These are phyloP conservation scores for Dromococcyx pavoninus DNA, from an alignment of 2,797 vertebrate species.

Conservation along the genomic window DNA sequence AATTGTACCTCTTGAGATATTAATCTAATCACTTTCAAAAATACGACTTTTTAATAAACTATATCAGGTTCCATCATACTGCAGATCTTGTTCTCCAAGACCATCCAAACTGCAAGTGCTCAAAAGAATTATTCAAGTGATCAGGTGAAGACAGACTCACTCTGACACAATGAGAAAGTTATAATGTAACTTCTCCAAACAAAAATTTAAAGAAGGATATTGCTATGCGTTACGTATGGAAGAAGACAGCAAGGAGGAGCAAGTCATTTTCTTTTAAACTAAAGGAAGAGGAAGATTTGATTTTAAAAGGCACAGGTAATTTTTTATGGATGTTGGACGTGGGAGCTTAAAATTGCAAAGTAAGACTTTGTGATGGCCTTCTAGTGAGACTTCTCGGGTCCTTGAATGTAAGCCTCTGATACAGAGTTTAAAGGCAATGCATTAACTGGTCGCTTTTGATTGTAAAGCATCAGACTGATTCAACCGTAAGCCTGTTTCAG, in stretches of 20 bases:
- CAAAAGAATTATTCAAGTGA: background rate
- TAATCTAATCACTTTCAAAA: background rate
- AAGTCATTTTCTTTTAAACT: background rate
- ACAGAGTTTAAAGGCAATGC: background rate
- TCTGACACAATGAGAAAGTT: background rate
- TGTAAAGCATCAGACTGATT: background rate
- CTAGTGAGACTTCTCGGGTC: rapidly evolving
- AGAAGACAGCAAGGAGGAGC: background rate
- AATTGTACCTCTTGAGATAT: background rate
- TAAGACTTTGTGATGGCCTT: background rate
- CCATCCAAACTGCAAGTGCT: background rate
- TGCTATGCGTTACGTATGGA: background rate
- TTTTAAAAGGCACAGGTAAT: background rate
- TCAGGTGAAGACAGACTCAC: background rate
- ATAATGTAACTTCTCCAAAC: background rate
- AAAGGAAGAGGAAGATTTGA: background rate
- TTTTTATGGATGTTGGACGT: background rate
- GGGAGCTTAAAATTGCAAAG: background rate
- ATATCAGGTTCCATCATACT: background rate
- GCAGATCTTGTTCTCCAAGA: background rate
- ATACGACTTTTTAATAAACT: background rate
- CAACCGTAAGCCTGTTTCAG: background rate
- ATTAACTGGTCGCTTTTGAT: background rate
- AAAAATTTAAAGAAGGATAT: background rate
- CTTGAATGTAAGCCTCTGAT: background rate